Base-by-base conservation (phyloP, 2,797 vertebrate genomes). In the Enteromius trimaculatus region DNA sequence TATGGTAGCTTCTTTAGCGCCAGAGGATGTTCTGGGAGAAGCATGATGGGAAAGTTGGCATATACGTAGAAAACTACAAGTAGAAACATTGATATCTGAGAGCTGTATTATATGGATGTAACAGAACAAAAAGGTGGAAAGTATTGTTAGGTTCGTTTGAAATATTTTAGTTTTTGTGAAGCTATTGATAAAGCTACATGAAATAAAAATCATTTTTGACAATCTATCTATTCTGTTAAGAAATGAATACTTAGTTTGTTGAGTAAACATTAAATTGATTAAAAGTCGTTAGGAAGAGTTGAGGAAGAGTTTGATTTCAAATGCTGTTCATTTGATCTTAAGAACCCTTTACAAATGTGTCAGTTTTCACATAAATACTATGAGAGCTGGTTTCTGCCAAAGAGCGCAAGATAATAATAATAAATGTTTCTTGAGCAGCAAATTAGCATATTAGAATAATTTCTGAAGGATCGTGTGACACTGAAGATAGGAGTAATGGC, bases 1-100 rank as follows among this genome's bases (percentile, higher is more conserved):
- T 34, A 42, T 55, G 65, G 53, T 21, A 26, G 49, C 47, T 29
- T 83, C 13, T 79, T 49, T 23, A 10, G 49, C 10, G 47, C 44
- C 60, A 26, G 47, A 72, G 31, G 78, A 78, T 79, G 64, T 78
- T 78, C 37, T 65, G 31, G 16, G 42, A 65, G 64, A 23, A 79
- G 64, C 47, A 80, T 80, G 58, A 77, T 79, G 60, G 60, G 66
- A 78, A 53, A 71, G 37, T 71, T 51, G n/a, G 21, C 34, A 60
- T 69, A 82, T 65, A 72, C 70, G 58, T 53, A 69, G 34, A 74
- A 72, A 79, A 77, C 47, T 68, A 34, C 77, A 80, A 53, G 34
- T 42, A 78, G 34, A 19, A 77, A 81, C 34, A 55, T n/a, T 81
- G 62, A 37, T 68, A 26, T 26, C n/a, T 21, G 21, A 77, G 21